A percentile compares a stretch with the other conserved stretches of the same genome.
phyloP scores from a whole-genome alignment of 1,140 invertebrate genomes.

The Drosophila bipectinata region DNA sequence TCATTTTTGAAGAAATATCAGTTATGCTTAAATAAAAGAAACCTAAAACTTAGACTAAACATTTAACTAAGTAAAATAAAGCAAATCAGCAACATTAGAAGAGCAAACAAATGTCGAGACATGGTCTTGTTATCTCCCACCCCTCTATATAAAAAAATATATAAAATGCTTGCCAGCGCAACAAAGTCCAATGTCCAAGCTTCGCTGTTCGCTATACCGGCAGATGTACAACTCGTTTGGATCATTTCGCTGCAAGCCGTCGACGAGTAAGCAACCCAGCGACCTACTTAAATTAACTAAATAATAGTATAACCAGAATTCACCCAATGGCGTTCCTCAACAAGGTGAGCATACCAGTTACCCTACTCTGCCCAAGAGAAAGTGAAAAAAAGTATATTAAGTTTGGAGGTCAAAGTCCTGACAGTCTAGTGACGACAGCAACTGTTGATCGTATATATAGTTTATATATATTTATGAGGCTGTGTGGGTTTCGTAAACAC shows the following conservation, averaged over 20 bases:
- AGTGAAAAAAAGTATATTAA: slow-evolving; percentile 18
- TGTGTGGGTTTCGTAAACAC: slow-evolving; percentile 12
- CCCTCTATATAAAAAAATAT: slow-evolving; percentile 4
- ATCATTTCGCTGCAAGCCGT: slow-evolving; percentile 52
- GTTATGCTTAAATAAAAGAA: background rate
- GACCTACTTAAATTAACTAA: slow-evolving; percentile 45
- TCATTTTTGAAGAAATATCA: background rate
- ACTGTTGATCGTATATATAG: slow-evolving; percentile 34
- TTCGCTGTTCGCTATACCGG: slow-evolving; percentile 26
- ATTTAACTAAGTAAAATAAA: background rate
- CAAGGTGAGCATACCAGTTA: slow-evolving; percentile 61
- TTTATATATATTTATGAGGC: background rate
- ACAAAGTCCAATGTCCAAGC: slow-evolving; percentile 62
- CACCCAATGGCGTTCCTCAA: slow-evolving; percentile 74
- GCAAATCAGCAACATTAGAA: background rate
- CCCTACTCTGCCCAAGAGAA: slow-evolving; percentile 3
- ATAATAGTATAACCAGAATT: slow-evolving; percentile 19
- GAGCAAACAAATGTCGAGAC: slow-evolving; percentile 17
- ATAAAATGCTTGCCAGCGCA: slow-evolving; percentile 27
- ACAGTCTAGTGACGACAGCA: slow-evolving; percentile 38
- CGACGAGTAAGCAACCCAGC: slow-evolving; percentile 46
- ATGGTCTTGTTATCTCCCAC: slow-evolving; percentile 16
- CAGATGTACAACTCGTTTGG: slow-evolving; percentile 46
- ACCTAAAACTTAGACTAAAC: background rate
- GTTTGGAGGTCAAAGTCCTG: slow-evolving; percentile 35